Conservation (phyloP, 2,113 vertebrate species). For the Rallus limicola region DNA sequence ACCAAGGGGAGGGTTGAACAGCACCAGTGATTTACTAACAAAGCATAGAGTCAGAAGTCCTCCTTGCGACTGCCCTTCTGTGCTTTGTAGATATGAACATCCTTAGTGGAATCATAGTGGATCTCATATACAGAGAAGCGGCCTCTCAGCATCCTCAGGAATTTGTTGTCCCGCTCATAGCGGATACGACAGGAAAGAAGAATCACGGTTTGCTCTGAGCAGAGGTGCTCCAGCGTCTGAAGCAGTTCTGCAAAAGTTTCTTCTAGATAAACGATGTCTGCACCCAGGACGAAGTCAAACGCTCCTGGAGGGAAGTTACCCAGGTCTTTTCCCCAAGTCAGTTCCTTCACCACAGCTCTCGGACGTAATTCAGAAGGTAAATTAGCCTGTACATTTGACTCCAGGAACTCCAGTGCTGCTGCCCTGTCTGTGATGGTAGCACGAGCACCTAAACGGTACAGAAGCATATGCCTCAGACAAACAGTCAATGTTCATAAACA, state of each 20-base stretch:
- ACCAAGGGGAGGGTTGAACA: background rate
- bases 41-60: constrained; percentile 73
- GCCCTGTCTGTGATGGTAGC: constrained; percentile 92
- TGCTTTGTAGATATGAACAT: constrained; percentile 88
- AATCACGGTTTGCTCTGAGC: constrained; percentile 76
- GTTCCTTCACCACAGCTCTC: constrained; percentile 82
- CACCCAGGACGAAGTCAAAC: constrained; percentile 90
- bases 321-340: constrained; percentile 89
- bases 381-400: constrained; percentile 87
- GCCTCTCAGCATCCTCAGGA: constrained; percentile 82
- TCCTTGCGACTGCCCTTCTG: constrained; percentile 59
- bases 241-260: constrained; percentile 90
- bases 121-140: constrained; percentile 82
- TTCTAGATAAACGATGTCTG: constrained; percentile 94
- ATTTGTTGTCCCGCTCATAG: constrained; percentile 88
- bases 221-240: constrained; percentile 85
- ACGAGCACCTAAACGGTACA: constrained; percentile 79
- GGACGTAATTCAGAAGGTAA: constrained; percentile 75
- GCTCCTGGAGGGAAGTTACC: constrained; percentile 77
- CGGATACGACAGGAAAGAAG: constrained; percentile 91
- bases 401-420: constrained; percentile 86
- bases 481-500: background rate
- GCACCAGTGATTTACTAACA: background rate
- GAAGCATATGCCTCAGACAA: background rate
- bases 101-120: constrained; percentile 83